These are phyloP conservation scores for Pterostichus niger DNA, from an alignment of 2,888 invertebrate genomes.

Conservation along the genomic window DNA sequence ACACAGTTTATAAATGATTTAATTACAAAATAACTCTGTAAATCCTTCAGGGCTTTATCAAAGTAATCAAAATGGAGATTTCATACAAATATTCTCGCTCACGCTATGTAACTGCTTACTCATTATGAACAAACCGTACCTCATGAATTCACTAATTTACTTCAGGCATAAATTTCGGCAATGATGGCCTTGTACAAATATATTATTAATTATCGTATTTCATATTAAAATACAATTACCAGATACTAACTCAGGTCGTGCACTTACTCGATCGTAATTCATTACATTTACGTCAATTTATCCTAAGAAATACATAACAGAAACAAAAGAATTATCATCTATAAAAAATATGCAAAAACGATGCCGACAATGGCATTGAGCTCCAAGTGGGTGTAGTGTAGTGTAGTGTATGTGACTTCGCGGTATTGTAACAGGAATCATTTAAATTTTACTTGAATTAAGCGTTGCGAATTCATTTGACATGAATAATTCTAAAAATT, in stretches of 20 bases:
- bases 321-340: background rate
- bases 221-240: constrained; percentile 11
- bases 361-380: background rate
- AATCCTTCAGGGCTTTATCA: constrained; percentile 48
- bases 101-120: too few relatives aligned
- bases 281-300: constrained; percentile 2
- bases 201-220: constrained; percentile 6
- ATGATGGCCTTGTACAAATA: background rate
- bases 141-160: background rate
- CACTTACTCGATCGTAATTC: background rate
- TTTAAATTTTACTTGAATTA: background rate
- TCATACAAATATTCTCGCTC: background rate
- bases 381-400: background rate
- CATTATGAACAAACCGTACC: too few relatives aligned
- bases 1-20: constrained; percentile 17
- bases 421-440: background rate
- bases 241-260: background rate
- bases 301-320: background rate
- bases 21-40: constrained; percentile 49
- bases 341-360: constrained; percentile 7
- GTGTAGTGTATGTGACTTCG: background rate
- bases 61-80: constrained; percentile 17
- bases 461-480: constrained; percentile 1
- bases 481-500: constrained; percentile 1
- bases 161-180: constrained; percentile 1